phyloP scores from a whole-genome alignment of 1,140 invertebrate genomes.

The Popillia japonica region DNA sequence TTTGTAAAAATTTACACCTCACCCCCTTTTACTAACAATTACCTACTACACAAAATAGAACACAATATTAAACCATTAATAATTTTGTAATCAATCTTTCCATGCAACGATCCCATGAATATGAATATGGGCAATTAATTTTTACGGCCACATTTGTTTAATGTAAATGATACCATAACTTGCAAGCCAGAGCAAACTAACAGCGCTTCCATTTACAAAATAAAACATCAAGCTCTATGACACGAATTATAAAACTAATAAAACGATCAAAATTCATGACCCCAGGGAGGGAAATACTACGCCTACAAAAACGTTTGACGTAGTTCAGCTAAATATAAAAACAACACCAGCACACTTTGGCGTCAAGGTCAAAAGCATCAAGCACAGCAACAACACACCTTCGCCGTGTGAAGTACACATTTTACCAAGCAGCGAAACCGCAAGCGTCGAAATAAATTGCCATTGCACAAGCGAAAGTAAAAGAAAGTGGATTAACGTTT shows the following conservation, averaged over 20 bases:
- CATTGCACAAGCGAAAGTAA: background rate
- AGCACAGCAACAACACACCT: background rate
- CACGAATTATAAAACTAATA: background rate
- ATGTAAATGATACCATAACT: background rate
- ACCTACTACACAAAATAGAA: too few species aligned
- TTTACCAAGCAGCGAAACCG: background rate
- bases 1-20: too few species aligned
- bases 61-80: background rate
- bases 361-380: background rate
- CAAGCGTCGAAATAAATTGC: background rate
- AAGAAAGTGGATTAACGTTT: slow-evolving; percentile 7
- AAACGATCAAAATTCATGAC: background rate
- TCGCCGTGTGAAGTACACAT: background rate
- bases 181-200: background rate
- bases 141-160: background rate
- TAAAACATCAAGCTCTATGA: background rate
- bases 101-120: background rate
- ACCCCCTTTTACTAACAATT: too few species aligned
- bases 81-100: background rate
- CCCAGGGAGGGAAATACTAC: background rate
- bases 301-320: background rate
- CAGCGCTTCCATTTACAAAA: background rate
- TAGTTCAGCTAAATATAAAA: background rate
- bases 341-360: background rate
- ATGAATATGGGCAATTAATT: background rate